A percentile compares a stretch with the other conserved stretches of the same genome.
These are phyloP conservation scores for Sus cebifrons DNA, from an alignment of 2,797 vertebrate genomes.

Conservation along the genomic window DNA sequence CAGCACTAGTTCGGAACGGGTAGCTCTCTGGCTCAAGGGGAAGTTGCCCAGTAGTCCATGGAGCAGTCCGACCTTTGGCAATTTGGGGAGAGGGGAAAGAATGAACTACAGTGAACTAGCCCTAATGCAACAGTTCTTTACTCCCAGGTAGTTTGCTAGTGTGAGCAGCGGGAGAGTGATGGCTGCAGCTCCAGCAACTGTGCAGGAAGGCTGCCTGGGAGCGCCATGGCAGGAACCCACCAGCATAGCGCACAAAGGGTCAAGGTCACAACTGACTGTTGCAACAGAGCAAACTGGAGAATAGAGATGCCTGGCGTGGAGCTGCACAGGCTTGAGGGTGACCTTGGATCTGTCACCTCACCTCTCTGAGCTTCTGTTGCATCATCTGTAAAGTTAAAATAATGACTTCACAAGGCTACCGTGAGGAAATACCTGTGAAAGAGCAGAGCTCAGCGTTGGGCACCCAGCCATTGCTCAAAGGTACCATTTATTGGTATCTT, in stretches of 20 bases:
- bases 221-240: fast-evolving
- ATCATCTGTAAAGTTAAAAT: conserved; percentile 10
- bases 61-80: neutral
- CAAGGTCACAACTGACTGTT: neutral
- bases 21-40: neutral
- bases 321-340: neutral
- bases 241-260: neutral
- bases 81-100: neutral
- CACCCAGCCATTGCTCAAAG: fast-evolving
- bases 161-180: neutral
- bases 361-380: neutral
- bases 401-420: neutral
- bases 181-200: too few relatives aligned
- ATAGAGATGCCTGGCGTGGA: neutral
- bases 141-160: neutral
- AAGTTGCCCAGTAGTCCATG: too few relatives aligned
- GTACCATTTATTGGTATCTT: neutral
- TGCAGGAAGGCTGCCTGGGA: neutral
- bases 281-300: neutral
- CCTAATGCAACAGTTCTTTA: neutral
- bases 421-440: neutral
- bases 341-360: neutral
- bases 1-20: neutral
- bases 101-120: neutral
- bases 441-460: neutral